phyloP scores from a whole-genome alignment of 2,797 vertebrate genomes.

The Ctenosaura bakeri region DNA sequence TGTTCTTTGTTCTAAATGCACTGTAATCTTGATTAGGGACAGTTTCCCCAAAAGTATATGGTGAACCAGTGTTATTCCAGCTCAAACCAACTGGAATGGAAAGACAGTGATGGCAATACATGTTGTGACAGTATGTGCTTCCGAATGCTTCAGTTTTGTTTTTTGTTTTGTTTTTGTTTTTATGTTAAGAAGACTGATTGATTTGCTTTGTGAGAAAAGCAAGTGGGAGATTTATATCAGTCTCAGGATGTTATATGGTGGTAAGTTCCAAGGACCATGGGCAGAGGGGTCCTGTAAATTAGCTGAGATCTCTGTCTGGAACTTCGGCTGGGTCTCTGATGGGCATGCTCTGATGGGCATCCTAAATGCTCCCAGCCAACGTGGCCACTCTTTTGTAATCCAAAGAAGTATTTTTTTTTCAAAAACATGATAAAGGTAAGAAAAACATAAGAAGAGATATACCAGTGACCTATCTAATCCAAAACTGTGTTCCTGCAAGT shows the following conservation, averaged over 20 bases:
- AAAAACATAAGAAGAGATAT: background rate
- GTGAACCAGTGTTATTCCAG: background rate
- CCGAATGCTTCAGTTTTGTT: background rate
- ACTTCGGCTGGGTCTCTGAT: too few species aligned
- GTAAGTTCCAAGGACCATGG: background rate
- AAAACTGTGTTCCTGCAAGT: background rate
- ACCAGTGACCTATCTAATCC: too few species aligned
- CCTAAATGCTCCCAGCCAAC: too few species aligned
- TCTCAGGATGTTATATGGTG: background rate
- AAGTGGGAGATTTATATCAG: background rate
- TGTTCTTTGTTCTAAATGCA: conserved; percentile 15
- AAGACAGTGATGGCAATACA: conserved; percentile 35
- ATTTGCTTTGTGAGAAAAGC: background rate
- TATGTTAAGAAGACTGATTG: background rate
- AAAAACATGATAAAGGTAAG: too few species aligned
- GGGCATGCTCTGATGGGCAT: background rate
- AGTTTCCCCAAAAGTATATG: conserved; percentile 16
- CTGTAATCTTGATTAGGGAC: conserved; percentile 16
- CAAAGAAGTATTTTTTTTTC: too few species aligned
- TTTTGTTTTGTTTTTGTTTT: too few species aligned
- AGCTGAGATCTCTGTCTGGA: background rate
- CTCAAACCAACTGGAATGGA: conserved; percentile 27
- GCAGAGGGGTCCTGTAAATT: background rate
- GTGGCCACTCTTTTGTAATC: too few species aligned
- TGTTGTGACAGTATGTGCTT: conserved; percentile 29